These are phyloP conservation scores for Eumeta japonica DNA, from an alignment of 1,140 invertebrate species.

Conservation along the genomic window DNA sequence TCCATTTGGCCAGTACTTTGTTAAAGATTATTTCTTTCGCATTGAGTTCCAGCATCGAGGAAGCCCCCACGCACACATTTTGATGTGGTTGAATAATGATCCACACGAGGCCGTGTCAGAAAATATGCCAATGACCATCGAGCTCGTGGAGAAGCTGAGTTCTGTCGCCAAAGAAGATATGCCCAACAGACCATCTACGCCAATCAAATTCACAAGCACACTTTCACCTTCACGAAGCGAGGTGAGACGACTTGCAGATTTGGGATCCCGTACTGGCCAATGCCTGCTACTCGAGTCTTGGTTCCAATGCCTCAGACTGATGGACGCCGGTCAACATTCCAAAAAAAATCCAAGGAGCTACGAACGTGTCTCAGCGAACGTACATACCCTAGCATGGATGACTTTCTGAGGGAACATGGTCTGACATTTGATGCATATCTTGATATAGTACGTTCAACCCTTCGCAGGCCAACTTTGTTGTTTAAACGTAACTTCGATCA, in stretches of 20 bases:
- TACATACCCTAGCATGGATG: slow-evolving; percentile 20
- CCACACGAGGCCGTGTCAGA: slow-evolving; percentile 24
- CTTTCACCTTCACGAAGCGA: too few species aligned
- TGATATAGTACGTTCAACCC: slow-evolving; percentile 29
- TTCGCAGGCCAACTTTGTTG: slow-evolving; percentile 22
- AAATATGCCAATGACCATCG: slow-evolving; percentile 29
- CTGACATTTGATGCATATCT: slow-evolving; percentile 25
- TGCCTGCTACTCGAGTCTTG: slow-evolving; percentile 24
- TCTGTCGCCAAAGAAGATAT: slow-evolving; percentile 21
- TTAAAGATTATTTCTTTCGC: slow-evolving; percentile 6
- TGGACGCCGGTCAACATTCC: slow-evolving; percentile 18
- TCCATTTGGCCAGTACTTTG: slow-evolving; percentile 24
- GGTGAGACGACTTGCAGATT: slow-evolving; percentile 27
- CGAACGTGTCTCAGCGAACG: slow-evolving; percentile 19
- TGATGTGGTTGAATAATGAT: slow-evolving; percentile 32
- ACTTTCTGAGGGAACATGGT: slow-evolving; percentile 23
- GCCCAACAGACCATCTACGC: slow-evolving; percentile 10
- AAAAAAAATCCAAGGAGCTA: slow-evolving; percentile 25
- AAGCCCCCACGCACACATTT: too few species aligned
- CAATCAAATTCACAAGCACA: too few species aligned
- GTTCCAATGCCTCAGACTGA: slow-evolving; percentile 26
- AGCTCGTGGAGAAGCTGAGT: slow-evolving; percentile 25
- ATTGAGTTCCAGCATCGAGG: slow-evolving; percentile 35
- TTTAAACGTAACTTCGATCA: slow-evolving; percentile 25
- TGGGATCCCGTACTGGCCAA: too few species aligned